A percentile compares a stretch with the other conserved stretches of the same genome.
Conservation (phyloP, 2,113 vertebrate species). For the Paratilapia polleni region DNA sequence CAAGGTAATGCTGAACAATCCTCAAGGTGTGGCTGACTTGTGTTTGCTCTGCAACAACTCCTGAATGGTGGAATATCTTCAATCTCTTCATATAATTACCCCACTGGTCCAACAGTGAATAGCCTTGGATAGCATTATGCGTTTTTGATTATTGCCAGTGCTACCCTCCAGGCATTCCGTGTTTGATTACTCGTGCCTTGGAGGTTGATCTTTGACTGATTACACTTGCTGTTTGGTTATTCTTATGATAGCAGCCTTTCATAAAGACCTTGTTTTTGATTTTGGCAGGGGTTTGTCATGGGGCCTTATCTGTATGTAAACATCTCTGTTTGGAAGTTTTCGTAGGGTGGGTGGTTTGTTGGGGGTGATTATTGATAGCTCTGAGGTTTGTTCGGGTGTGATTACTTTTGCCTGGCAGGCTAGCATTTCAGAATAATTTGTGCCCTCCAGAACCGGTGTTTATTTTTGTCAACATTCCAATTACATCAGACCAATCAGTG, state of each 20-base stretch:
- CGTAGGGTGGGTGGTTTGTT: neutral
- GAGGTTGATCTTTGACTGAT: conserved; percentile 58
- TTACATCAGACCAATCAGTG: conserved; percentile 75
- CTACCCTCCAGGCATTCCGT: conserved; percentile 33
- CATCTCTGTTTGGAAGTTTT: conserved; percentile 60
- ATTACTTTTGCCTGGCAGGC: conserved; percentile 63
- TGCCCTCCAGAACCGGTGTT: conserved; percentile 65
- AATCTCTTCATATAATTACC: conserved; percentile 33
- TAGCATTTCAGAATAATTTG: conserved; percentile 60
- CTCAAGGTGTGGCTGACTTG: conserved; percentile 22
- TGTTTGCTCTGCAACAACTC: conserved; percentile 3
- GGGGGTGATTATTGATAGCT: conserved; percentile 58
- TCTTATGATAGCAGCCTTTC: conserved; percentile 30
- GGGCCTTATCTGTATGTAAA: conserved; percentile 67
- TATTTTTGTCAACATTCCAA: conserved; percentile 78
- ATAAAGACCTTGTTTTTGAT: conserved; percentile 37
- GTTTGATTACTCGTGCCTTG: conserved; percentile 58
- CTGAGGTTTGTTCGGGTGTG: conserved; percentile 53
- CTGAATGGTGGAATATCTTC: conserved; percentile 18
- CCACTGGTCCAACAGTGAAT: conserved; percentile 21
- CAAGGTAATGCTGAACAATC: conserved; percentile 30
- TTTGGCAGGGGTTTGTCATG: conserved; percentile 38
- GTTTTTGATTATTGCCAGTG: conserved; percentile 38
- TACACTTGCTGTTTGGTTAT: conserved; percentile 42
- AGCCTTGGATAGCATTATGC: neutral